phyloP scores from a whole-genome alignment of 2,113 vertebrate species.

The Vicugna pacos region DNA sequence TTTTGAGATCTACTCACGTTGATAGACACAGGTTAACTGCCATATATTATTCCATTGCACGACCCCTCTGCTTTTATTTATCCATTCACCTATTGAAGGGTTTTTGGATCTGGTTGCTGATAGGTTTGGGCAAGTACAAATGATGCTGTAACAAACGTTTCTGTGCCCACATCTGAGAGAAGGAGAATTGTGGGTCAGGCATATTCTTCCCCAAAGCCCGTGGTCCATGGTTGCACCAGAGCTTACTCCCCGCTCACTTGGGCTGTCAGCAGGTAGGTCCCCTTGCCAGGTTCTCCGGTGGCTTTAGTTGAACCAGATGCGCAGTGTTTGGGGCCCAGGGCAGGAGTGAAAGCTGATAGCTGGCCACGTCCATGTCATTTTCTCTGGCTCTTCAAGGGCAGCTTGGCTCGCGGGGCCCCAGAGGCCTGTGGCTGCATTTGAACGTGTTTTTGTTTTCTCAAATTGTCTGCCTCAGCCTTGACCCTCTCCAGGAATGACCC shows the following conservation, averaged over 20 bases:
- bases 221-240: background rate
- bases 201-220: background rate
- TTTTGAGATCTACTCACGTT: background rate
- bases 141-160: background rate
- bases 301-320: background rate
- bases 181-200: background rate
- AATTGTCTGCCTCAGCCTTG: conserved; percentile 71
- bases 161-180: background rate
- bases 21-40: background rate
- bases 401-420: background rate
- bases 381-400: conserved; percentile 72
- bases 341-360: conserved; percentile 46
- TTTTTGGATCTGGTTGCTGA: background rate
- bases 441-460: conserved; percentile 77
- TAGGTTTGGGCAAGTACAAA: background rate
- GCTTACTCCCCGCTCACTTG: background rate
- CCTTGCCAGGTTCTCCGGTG: background rate
- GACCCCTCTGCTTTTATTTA: background rate
- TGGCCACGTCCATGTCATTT: conserved; percentile 54
- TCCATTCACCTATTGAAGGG: background rate
- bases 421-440: conserved; percentile 65
- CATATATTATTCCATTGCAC: background rate
- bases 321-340: background rate
- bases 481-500: conserved; percentile 75
- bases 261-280: background rate